Base-by-base conservation (phyloP, 1,140 invertebrate genomes). In the Brachionus rubens region DNA sequence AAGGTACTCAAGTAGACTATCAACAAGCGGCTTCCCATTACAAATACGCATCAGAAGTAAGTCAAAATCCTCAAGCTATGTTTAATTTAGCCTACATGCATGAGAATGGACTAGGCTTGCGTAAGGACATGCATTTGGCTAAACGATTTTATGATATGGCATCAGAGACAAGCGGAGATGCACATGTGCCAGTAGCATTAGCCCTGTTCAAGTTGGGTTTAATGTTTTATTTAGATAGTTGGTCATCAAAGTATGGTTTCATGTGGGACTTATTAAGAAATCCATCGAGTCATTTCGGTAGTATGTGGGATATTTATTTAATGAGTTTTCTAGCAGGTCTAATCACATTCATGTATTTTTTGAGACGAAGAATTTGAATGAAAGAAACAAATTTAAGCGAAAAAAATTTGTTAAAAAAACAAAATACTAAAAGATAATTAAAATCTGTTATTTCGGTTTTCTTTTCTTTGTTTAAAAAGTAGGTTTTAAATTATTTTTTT, bases 51-150 rank as follows among this genome's bases (percentile, higher is more conserved):
- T 94, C 93, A 1, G 96, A 98, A 76, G 91, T 94, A 78, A 92
- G 97, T 79, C 90, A 93, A 80, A 97, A 94, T 86, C 92, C 96
- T 0, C 96, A 99, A 82, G 96, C 97, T 5, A 96, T 97, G 90
- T 99, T 99, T 82, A 99, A 99, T 86, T 88, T 99, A 50, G 96
- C 93, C 2, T 99, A 98, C 82, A 99, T 99, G 96, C 95, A 99
- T 84, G 96, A 99, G 85, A 91, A 92, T 80, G 96, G 96, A 0
- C 87, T 98, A 19, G 96, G 96, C 4, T 90, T 97, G 84, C 87
- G 89, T 81, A 87, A 89, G 85, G 89, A 90, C 80, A 84, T 90
- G 26, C 87, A 90, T 82, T 80, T 90, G n/a, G 89, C 89, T n/a
- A 90, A 90, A 80, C 87, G 96, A 50, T 96, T 93, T 82, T 99